Conservation (phyloP, 1,140 invertebrate genomes). For the Pararge aegeria region DNA sequence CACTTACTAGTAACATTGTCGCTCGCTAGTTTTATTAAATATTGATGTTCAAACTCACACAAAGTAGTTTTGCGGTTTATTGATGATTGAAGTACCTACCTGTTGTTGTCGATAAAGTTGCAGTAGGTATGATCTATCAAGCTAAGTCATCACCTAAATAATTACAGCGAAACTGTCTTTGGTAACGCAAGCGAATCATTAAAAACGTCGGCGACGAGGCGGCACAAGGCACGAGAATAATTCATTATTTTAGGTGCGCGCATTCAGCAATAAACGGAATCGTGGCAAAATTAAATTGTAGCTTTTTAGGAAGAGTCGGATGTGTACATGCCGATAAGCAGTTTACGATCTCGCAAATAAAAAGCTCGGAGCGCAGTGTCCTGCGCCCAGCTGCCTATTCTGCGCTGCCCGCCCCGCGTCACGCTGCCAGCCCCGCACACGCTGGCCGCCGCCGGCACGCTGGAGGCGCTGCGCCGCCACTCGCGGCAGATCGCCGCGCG, state of each 20-base stretch:
- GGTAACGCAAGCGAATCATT: too few relatives aligned
- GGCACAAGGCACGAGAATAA: neutral
- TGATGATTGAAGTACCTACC: too few relatives aligned
- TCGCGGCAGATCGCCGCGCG: constrained; percentile 85
- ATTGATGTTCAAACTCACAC: too few relatives aligned
- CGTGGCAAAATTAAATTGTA: constrained; percentile 23
- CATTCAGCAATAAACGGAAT: too few relatives aligned
- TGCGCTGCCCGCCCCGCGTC: constrained; percentile 16
- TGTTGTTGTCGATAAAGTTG: too few relatives aligned
- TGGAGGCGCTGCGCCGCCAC: constrained; percentile 85
- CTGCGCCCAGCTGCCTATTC: neutral
- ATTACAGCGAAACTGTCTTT: too few relatives aligned
- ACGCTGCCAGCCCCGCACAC: constrained; percentile 18
- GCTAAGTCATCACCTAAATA: too few relatives aligned
- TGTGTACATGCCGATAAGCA: constrained; percentile 1
- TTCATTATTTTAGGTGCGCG: constrained; percentile 25
- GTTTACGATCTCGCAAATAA: constrained; percentile 40
- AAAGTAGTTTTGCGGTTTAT: too few relatives aligned
- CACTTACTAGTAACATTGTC: too few relatives aligned
- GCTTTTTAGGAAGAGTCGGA: constrained; percentile 2
- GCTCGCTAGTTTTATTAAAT: too few relatives aligned
- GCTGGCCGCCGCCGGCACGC: constrained; percentile 53
- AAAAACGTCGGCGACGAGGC: too few relatives aligned
- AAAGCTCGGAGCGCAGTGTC: constrained; percentile 38
- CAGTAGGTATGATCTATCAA: too few relatives aligned